Evolutionary conservation across 2,888 invertebrate genomes (phyloP).

Genomic region (Isotomurus palustris): DNA sequence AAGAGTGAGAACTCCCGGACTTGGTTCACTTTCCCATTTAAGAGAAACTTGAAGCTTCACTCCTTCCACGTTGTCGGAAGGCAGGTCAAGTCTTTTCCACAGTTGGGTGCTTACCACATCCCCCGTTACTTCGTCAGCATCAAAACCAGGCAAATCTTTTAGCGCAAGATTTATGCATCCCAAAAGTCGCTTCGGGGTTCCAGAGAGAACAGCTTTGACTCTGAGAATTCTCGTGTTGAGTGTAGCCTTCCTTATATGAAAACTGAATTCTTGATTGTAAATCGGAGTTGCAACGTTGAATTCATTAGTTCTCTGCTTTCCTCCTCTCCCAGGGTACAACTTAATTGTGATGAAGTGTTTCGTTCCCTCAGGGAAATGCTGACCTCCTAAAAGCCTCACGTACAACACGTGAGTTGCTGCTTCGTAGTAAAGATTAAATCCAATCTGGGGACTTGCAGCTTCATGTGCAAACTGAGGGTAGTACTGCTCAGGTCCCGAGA

Average conservation of each 20-base stretch:
- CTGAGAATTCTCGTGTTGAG: conserved; percentile 42
- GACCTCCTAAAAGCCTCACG: conserved; percentile 38
- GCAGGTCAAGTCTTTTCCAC: conserved; percentile 40
- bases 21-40: conserved; percentile 39
- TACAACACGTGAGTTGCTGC: conserved; percentile 36
- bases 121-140: conserved; percentile 17
- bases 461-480: conserved; percentile 41
- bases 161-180: conserved; percentile 43
- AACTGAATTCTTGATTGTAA: conserved; percentile 44
- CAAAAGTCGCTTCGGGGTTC: conserved; percentile 33
- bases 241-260: conserved; percentile 38
- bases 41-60: conserved; percentile 40
- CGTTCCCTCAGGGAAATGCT: conserved; percentile 36
- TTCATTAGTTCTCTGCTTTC: conserved; percentile 41
- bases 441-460: conserved; percentile 32
- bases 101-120: conserved; percentile 39
- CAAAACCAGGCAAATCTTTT: conserved; percentile 40
- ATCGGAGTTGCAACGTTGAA: conserved; percentile 33
- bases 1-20: conserved; percentile 40
- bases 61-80: conserved; percentile 37
- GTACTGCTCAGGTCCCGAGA: conserved; percentile 22
- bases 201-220: conserved; percentile 34
- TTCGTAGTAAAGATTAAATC: conserved; percentile 39
- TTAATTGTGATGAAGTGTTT: conserved; percentile 39
- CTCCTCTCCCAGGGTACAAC: conserved; percentile 41